Conservation (phyloP, 2,797 vertebrate species). For the Platalea minor region DNA sequence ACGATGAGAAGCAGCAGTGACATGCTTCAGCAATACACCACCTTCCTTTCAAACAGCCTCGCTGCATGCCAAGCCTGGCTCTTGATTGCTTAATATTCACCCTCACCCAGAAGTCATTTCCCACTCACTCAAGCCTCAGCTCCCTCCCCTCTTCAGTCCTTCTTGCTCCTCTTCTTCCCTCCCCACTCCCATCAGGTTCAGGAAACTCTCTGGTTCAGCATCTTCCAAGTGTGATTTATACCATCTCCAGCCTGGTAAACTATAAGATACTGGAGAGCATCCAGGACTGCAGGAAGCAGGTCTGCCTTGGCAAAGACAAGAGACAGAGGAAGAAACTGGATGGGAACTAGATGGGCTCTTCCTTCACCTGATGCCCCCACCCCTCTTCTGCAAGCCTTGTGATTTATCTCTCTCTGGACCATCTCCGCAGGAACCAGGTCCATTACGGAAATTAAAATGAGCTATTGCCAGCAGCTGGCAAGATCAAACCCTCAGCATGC, state of each 20-base stretch:
- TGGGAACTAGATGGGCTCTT: conserved; percentile 20
- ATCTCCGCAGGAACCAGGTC: conserved; percentile 48
- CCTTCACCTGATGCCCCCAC: background rate
- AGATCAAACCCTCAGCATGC: background rate
- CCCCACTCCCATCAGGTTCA: background rate
- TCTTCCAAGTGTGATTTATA: conserved; percentile 27
- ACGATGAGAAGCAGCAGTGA: background rate
- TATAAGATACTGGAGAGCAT: background rate
- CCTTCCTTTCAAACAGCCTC: background rate
- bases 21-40: background rate
- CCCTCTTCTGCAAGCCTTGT: background rate
- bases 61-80: background rate
- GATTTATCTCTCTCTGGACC: conserved; percentile 47
- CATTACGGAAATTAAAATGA: conserved; percentile 71
- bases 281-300: conserved; percentile 24
- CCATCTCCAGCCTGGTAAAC: background rate
- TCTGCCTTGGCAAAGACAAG: background rate
- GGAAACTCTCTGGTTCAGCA: conserved; percentile 2
- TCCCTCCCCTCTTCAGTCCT: background rate
- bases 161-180: background rate
- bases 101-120: background rate
- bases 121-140: background rate
- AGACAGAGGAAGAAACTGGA: conserved; percentile 12
- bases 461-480: conserved; percentile 58
- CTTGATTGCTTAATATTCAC: background rate